Evolutionary conservation across 2,888 invertebrate species (phyloP), one percentile per base, ranked within the genome.

Genomic region (Eurytoma californica): DNA sequence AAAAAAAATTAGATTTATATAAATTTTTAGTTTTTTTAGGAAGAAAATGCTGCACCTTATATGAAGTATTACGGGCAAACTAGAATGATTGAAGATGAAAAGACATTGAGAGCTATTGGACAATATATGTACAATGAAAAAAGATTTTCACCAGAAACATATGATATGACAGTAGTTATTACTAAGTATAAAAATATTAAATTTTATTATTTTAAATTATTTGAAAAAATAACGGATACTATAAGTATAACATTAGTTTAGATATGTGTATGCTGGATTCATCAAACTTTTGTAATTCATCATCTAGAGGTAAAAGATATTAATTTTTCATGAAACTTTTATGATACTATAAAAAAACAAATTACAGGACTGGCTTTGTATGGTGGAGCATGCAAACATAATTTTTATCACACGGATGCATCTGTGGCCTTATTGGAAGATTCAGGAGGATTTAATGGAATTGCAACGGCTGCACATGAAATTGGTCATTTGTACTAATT

Each of bases 391-490:
- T 88, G 88, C 68, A 83, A 72, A 20, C 60, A 61, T 72, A n/a
- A 85, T 28, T 79, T 85, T 80, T 82, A 83, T 65, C 55, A 72
- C 14, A 69, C 79, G 12, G 83, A 82, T 28, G 74, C 67, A 75
- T 84, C 82, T 39, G 85, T 87, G 57, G 85, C 85, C 24, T 70
- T 88, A 16, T 76, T 87, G 20, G 87, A 88, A 67, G 88, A 88
- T 73, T 85, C 88, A 73, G 88, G 87, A 69, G 88, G 87, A 24
- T 88, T 84, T 80, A 84, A 84, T 68, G 87, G 84, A 3, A 85
- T 88, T 58, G 83, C 87, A 75, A 84, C 85, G 7, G 82, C 86
- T 9, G 84, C 87, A 77, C 88, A 88, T 74, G 88, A 87, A 84
- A 63, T 88, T 47, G 88, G 86, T 4, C 88, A 88, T 79, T 81